Base-by-base conservation (phyloP, 2,888 invertebrate species). In the Xestobium rufovillosum region DNA sequence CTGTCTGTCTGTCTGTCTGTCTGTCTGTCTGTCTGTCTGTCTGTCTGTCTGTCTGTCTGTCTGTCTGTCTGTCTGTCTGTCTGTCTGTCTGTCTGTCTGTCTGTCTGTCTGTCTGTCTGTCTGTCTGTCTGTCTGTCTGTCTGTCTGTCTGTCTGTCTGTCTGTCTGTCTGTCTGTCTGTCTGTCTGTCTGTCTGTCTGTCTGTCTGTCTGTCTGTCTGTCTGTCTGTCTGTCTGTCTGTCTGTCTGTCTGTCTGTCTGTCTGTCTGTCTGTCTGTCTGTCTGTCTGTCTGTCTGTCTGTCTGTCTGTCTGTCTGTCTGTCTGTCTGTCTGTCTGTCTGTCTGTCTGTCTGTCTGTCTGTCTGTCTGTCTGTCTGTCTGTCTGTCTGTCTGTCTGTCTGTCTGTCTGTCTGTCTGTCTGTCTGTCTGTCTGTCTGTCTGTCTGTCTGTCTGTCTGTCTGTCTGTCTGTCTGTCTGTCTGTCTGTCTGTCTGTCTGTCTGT, bases 61-160 rank as follows among this genome's bases (percentile, higher is more conserved):
- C 41, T 41, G 41, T 40, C 23, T 23, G 23, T 23, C 41, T 41
- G 41, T 39, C 41, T 41, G 42, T 41, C 59, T 60, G 63, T 47
- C 52, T 58, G 56, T 56, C 59, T 57, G 60, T 53, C 55, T 57
- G 54, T 52, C 51, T 34, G 42, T 41, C 26, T 37, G 36, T 45
- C 46, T 41, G 45, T 40, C 41, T 41, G 41, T 40, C 41, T 41
- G 41, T 41, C 41, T 42, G 42, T 41, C 41, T 41, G 41, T 40
- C 23, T 23, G 23, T 23, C 41, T 41, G 41, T 39, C 41, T 41
- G 42, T 41, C 59, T 60, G 63, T 47, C 52, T 58, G 56, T 56
- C 59, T 57, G 60, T 53, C 55, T 57, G 54, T 52, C 51, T 34
- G 42, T 41, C 27, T 38, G 38, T 46, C 47, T 41, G 45, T 23